These are phyloP conservation scores for Syrmaticus mikado DNA, from an alignment of 2,113 vertebrate species.

Conservation along the genomic window DNA sequence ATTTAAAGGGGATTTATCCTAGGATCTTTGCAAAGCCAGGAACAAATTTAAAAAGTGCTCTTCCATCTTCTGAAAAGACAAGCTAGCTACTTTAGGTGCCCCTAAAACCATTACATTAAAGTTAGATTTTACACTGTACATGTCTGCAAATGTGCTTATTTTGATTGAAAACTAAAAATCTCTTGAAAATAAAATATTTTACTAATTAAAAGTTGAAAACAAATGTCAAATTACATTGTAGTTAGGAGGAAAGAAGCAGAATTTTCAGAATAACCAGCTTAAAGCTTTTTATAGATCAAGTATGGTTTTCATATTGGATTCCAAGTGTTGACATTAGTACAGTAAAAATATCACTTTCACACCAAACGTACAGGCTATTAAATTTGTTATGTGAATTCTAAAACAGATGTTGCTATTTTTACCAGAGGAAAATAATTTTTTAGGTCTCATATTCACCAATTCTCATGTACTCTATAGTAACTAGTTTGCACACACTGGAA, in stretches of 20 bases:
- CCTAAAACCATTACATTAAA: not conserved
- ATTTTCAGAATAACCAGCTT: not conserved
- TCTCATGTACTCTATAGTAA: not conserved
- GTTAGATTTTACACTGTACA: not conserved
- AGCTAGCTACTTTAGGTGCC: not conserved
- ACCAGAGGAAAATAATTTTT: not conserved
- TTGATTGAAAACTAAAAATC: not conserved
- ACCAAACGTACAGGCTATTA: not conserved
- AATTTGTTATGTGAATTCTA: not conserved
- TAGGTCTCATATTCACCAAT: not conserved
- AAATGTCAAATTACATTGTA: not conserved
- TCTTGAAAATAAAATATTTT: not conserved
- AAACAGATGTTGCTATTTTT: not conserved
- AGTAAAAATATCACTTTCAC: not conserved
- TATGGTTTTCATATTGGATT: not conserved
- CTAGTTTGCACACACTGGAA: not conserved
- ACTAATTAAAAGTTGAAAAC: not conserved
- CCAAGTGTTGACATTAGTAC: not conserved
- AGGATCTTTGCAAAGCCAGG: not conserved
- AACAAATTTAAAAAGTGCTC: not conserved
- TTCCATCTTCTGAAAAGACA: not conserved
- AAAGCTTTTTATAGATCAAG: not conserved
- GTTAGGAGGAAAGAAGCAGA: not conserved
- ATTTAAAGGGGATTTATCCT: not conserved
- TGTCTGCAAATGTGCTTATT: not conserved